Conservation (phyloP, 2,113 vertebrate genomes). For the Xiphophorus maculatus region DNA sequence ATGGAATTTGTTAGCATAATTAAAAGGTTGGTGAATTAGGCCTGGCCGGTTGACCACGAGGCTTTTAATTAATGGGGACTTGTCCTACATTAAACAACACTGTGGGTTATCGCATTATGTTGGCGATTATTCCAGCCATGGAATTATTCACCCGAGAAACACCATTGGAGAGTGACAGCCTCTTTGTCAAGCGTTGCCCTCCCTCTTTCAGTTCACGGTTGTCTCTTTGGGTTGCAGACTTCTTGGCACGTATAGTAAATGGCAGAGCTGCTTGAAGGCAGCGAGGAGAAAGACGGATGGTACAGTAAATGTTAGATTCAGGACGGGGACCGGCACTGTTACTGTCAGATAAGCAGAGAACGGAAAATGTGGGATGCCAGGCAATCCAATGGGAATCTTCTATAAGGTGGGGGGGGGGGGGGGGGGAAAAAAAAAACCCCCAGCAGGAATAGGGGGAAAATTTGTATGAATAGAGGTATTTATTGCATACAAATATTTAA, state of each 20-base stretch:
- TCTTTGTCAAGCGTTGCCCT: conserved; percentile 57
- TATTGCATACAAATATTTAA: not conserved
- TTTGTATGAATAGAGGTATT: not conserved
- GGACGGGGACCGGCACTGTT: conserved; percentile 63
- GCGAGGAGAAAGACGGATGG: conserved; percentile 45
- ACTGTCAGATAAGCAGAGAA: conserved; percentile 71
- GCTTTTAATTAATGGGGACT: conserved; percentile 48
- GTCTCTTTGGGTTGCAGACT: conserved; percentile 67
- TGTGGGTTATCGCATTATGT: conserved; percentile 24
- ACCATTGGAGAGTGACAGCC: conserved; percentile 58
- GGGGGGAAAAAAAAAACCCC: conserved; percentile 3
- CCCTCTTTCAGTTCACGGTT: conserved; percentile 44
- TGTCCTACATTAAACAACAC: conserved; percentile 42
- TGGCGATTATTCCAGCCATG: conserved; percentile 41
- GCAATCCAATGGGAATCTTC: conserved; percentile 62
- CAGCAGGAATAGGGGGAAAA: conserved; percentile 19
- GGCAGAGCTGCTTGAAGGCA: conserved; percentile 64
- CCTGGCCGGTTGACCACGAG: conserved; percentile 31
- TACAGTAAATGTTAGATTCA: conserved; percentile 71
- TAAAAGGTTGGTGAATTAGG: conserved; percentile 26
- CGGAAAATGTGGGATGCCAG: conserved; percentile 41
- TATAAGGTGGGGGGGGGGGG: conserved; percentile 46
- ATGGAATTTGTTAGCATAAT: conserved; percentile 23
- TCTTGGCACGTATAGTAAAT: conserved; percentile 62
- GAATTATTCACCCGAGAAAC: conserved; percentile 53